phyloP scores from a whole-genome alignment of 2,113 vertebrate species.

The Dissostichus mawsoni region DNA sequence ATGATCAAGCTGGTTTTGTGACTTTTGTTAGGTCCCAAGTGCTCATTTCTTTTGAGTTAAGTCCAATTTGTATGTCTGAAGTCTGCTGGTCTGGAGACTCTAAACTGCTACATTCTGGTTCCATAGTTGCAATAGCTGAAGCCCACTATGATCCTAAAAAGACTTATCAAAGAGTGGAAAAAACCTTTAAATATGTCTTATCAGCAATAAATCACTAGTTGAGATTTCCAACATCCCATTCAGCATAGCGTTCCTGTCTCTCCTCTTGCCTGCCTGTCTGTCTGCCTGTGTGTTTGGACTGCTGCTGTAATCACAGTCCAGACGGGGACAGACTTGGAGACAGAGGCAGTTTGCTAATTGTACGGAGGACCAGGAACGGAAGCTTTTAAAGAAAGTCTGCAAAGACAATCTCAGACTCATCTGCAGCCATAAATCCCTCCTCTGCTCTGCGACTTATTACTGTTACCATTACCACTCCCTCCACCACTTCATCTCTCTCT shows the following conservation, averaged over 20 bases:
- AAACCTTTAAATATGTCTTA: neutral
- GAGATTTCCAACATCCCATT: neutral
- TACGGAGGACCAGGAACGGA: slow-evolving; percentile 47
- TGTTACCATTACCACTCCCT: slow-evolving; percentile 14
- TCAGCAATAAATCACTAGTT: neutral
- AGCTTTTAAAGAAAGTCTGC: slow-evolving; percentile 60
- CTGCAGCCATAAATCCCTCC: slow-evolving; percentile 52
- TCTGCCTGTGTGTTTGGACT: slow-evolving; percentile 53
- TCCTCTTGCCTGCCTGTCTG: slow-evolving; percentile 22
- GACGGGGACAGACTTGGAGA: slow-evolving; percentile 53
- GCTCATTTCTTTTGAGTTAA: neutral
- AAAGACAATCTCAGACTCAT: slow-evolving; percentile 47
- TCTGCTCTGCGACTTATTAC: neutral
- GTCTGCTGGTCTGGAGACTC: neutral
- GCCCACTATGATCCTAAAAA: neutral
- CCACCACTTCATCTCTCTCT: neutral
- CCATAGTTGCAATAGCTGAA: slow-evolving; percentile 2
- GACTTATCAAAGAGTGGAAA: neutral
- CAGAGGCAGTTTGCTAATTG: slow-evolving; percentile 59
- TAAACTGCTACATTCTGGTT: neutral
- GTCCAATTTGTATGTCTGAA: neutral
- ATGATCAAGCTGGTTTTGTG: neutral
- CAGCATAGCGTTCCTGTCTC: slow-evolving; percentile 12
- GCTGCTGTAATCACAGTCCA: slow-evolving; percentile 50
- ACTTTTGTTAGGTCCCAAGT: neutral